Conservation (phyloP, 2,797 vertebrate species). For the Salmo trutta region DNA sequence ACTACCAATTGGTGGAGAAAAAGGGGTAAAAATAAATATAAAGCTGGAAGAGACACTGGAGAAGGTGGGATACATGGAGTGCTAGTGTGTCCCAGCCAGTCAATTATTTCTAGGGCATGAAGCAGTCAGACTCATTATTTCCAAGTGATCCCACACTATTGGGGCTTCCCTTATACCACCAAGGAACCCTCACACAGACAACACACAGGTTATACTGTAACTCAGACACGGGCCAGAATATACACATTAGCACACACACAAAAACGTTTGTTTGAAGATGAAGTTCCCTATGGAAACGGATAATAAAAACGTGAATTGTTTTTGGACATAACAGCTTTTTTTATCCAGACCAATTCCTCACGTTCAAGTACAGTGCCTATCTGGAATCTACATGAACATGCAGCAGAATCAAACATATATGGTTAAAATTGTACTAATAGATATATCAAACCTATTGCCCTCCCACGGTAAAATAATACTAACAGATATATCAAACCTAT, state of each 20-base stretch:
- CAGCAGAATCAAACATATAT: too few relatives aligned
- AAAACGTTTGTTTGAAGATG: neutral
- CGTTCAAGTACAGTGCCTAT: neutral
- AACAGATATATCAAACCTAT: too few relatives aligned
- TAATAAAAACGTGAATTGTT: too few relatives aligned
- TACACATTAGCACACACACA: constrained; percentile 1
- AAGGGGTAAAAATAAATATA: too few relatives aligned
- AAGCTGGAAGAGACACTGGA: too few relatives aligned
- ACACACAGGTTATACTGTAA: neutral
- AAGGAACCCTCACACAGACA: neutral
- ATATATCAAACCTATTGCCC: too few relatives aligned
- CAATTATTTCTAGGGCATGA: constrained; percentile 63
- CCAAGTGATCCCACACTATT: constrained; percentile 64
- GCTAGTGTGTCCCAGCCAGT: constrained; percentile 62
- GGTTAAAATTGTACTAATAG: too few relatives aligned
- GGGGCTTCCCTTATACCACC: constrained; percentile 61
- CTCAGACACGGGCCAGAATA: constrained; percentile 3
- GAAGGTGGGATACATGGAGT: constrained; percentile 56
- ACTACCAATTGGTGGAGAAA: too few relatives aligned
- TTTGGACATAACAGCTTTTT: too few relatives aligned
- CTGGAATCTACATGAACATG: neutral
- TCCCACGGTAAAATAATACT: too few relatives aligned
- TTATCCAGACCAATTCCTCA: too few relatives aligned
- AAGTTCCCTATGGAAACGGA: neutral
- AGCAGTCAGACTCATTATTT: constrained; percentile 59